Conservation (phyloP, 2,113 vertebrate species). For the Epinephelus fuscoguttatus region DNA sequence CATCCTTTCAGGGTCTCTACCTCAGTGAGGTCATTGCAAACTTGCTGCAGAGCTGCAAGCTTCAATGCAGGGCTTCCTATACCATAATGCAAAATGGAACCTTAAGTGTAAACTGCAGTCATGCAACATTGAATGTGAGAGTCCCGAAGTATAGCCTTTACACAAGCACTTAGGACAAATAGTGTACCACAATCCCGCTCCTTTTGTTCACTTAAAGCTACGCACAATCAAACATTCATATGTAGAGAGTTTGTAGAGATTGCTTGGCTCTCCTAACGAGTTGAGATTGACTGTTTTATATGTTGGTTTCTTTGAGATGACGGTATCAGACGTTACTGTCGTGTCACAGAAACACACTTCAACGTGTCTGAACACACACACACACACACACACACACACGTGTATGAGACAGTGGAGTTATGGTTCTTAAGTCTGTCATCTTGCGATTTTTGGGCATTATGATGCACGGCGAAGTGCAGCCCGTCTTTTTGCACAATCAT, state of each 20-base stretch:
- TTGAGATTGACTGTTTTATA: conserved; percentile 61
- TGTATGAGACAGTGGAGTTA: conserved; percentile 24
- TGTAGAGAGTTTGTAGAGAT: conserved; percentile 52
- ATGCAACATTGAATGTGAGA: conserved; percentile 78
- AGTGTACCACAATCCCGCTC: conserved; percentile 65
- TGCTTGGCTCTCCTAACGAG: conserved; percentile 47
- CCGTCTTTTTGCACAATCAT: conserved; percentile 67
- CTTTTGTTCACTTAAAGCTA: conserved; percentile 78
- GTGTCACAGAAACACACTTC: conserved; percentile 13
- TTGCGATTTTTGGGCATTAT: conserved; percentile 60
- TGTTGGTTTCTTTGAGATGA: conserved; percentile 53
- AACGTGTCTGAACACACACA: conserved; percentile 47
- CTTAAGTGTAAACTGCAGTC: conserved; percentile 79
- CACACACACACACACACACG: not conserved
- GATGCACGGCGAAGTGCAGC: conserved; percentile 48
- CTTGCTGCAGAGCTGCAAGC: conserved; percentile 81
- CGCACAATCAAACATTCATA: conserved; percentile 83
- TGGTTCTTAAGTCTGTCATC: conserved; percentile 40
- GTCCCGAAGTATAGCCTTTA: conserved; percentile 81
- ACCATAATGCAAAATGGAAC: conserved; percentile 79
- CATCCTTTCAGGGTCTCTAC: conserved; percentile 84
- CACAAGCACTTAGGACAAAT: conserved; percentile 81
- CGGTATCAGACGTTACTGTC: conserved; percentile 45
- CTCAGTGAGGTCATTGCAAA: conserved; percentile 86
- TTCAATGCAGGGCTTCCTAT: conserved; percentile 79